Evolutionary conservation across 1,140 invertebrate genomes (phyloP).

Genomic region (Hylaeus anthracinus): DNA sequence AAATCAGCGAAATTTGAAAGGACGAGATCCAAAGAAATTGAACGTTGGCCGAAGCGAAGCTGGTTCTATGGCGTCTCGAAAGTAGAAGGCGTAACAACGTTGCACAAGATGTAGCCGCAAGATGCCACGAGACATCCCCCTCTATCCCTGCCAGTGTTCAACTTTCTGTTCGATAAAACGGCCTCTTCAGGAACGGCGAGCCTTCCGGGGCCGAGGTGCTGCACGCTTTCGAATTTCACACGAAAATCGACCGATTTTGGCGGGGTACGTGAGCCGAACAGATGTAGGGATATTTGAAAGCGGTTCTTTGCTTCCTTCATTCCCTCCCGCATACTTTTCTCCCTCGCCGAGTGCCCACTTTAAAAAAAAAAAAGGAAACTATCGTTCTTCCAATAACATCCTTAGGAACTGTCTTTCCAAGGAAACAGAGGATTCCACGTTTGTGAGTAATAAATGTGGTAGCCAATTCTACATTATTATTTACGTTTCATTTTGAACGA

Average conservation of each 20-base stretch:
- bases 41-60: neutral
- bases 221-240: slow-evolving; percentile 65
- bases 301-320: slow-evolving; percentile 4
- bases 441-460: no score
- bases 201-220: slow-evolving; percentile 18
- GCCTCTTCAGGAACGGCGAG: slow-evolving; percentile 39
- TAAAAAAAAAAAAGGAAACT: neutral
- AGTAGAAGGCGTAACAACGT: slow-evolving; percentile 54
- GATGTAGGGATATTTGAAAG: slow-evolving; percentile 12
- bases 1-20: no score
- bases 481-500: no score
- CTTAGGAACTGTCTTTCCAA: no score
- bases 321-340: no score
- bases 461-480: no score
- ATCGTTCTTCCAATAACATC: neutral
- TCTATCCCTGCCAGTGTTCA: neutral
- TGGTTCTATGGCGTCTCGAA: slow-evolving; percentile 46
- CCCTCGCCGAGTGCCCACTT: no score
- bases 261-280: slow-evolving; percentile 5
- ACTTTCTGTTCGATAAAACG: slow-evolving; percentile 59
- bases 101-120: slow-evolving; percentile 49
- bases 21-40: no score
- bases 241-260: slow-evolving; percentile 56
- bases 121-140: slow-evolving; percentile 14
- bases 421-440: no score